Conservation (phyloP, 2,888 invertebrate genomes). For the Anoplius nigerrimus region DNA sequence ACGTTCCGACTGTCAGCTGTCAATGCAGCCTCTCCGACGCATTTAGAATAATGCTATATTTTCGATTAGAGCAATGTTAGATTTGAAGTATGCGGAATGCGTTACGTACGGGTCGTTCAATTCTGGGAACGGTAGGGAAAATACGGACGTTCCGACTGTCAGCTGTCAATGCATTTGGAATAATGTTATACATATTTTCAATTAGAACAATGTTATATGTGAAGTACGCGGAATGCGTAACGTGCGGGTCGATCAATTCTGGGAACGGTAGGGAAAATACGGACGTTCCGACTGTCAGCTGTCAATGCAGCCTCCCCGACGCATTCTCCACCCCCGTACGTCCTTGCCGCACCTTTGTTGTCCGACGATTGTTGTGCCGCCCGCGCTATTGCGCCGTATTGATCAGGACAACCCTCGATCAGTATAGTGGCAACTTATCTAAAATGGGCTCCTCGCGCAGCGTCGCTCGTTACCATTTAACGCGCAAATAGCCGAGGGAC, state of each 20-base stretch:
- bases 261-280: constrained; percentile 26
- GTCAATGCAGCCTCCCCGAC: constrained; percentile 51
- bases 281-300: constrained; percentile 55
- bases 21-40: constrained; percentile 42
- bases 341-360: constrained; percentile 44
- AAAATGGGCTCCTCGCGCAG: constrained; percentile 20
- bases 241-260: constrained; percentile 34
- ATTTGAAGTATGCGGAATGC: too few species aligned
- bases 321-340: constrained; percentile 56
- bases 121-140: too few species aligned
- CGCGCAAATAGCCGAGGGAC: too few species aligned
- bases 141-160: too few species aligned
- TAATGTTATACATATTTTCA: too few species aligned
- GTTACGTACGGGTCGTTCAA: too few species aligned
- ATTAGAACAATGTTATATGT: too few species aligned
- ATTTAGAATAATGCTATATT: too few species aligned
- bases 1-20: too few species aligned
- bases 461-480: too few species aligned
- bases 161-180: too few species aligned
- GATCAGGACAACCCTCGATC: constrained; percentile 39
- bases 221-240: constrained; percentile 28
- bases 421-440: constrained; percentile 50
- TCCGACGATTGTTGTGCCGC: constrained; percentile 36
- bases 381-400: constrained; percentile 48
- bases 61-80: too few species aligned